phyloP scores from a whole-genome alignment of 2,797 vertebrate species.

The Macropus fuliginosus region DNA sequence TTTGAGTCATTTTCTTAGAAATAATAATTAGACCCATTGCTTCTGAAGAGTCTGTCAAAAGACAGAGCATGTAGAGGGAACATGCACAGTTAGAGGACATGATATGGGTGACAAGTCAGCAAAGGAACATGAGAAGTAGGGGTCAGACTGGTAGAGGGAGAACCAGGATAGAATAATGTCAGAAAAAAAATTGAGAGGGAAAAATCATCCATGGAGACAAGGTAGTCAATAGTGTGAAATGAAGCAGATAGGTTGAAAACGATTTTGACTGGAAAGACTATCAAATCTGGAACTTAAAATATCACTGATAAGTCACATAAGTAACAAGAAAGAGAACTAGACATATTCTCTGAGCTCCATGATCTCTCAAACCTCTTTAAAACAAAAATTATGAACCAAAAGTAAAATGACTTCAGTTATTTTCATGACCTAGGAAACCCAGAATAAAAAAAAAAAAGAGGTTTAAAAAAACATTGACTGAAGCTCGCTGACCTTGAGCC shows the following conservation, averaged over 20 bases:
- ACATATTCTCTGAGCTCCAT: not conserved
- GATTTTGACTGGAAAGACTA: not conserved
- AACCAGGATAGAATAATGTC: not conserved
- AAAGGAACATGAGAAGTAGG: not conserved
- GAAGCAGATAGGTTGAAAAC: not conserved
- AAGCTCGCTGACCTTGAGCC: not conserved
- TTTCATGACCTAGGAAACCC: not conserved
- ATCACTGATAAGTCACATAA: not conserved
- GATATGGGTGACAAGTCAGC: not conserved
- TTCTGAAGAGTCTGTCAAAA: not conserved
- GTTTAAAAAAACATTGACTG: not conserved
- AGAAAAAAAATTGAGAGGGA: not conserved
- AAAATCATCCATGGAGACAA: not conserved
- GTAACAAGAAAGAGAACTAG: not conserved
- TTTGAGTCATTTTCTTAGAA: not conserved
- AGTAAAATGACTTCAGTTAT: not conserved
- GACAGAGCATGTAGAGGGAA: not conserved
- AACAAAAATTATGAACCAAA: not conserved
- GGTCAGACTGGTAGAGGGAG: not conserved
- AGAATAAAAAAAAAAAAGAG: not conserved
- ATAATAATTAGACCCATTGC: not conserved
- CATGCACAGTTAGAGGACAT: not conserved
- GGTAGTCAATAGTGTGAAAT: not conserved
- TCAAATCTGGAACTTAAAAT: not conserved
- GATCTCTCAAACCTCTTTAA: not conserved